Percentiles rank a stretch among this genome's conserved stretches.
These are phyloP conservation scores for Hyposoter didymator DNA, from an alignment of 2,888 invertebrate species.

Conservation along the genomic window DNA sequence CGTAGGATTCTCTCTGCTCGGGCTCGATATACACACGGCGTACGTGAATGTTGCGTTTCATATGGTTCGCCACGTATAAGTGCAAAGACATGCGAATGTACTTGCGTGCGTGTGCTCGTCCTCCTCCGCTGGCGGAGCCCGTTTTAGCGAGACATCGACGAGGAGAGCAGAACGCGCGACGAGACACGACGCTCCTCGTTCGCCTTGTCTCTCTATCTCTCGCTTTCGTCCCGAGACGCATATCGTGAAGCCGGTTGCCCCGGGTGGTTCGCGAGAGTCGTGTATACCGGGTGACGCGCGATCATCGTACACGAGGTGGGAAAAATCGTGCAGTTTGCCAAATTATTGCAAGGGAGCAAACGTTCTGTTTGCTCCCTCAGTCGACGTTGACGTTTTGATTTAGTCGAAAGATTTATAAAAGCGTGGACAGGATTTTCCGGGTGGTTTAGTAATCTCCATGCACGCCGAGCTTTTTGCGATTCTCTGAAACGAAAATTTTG, in stretches of 20 bases:
- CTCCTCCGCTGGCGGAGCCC: slow-evolving; percentile 70
- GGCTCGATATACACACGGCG: slow-evolving; percentile 24
- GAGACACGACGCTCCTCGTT: slow-evolving; percentile 51
- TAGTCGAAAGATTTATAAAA: no score
- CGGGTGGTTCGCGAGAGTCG: slow-evolving; percentile 65
- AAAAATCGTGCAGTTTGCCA: not conserved
- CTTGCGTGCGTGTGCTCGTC: slow-evolving; percentile 61
- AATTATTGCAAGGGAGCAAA: not conserved
- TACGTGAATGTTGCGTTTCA: slow-evolving; percentile 38
- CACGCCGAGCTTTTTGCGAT: no score
- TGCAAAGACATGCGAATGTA: slow-evolving; percentile 13
- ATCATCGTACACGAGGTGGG: not conserved
- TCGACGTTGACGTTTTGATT: no score
- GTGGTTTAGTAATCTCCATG: no score
- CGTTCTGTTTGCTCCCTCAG: no score
- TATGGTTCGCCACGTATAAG: not conserved
- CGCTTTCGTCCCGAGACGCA: slow-evolving; percentile 71
- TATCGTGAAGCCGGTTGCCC: slow-evolving; percentile 79
- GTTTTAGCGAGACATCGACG: slow-evolving; percentile 68
- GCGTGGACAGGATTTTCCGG: no score
- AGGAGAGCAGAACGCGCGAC: slow-evolving; percentile 53
- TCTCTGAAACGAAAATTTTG: no score
- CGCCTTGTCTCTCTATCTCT: slow-evolving; percentile 50
- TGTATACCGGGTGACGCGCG: not conserved
- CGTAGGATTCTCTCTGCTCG: slow-evolving; percentile 20